Percentiles rank a stretch among this genome's conserved stretches.
Conservation (phyloP, 2,113 vertebrate genomes). For the Xiphophorus couchianus region DNA sequence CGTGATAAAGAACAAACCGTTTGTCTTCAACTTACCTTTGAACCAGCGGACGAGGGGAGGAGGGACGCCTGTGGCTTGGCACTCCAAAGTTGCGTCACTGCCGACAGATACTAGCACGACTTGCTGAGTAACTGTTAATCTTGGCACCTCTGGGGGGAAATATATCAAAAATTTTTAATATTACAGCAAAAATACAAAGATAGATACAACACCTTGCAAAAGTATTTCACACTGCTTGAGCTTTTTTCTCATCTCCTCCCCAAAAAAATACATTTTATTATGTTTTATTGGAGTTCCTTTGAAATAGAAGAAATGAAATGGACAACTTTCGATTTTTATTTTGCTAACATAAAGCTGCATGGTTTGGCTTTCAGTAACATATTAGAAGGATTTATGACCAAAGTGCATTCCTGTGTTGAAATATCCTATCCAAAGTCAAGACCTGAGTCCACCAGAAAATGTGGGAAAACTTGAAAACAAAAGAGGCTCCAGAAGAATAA, state of each 20-base stretch:
- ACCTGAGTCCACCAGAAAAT: too few relatives aligned
- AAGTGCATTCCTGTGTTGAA: too few relatives aligned
- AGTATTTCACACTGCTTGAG: background rate
- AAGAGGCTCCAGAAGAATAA: too few relatives aligned
- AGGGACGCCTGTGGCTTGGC: conserved; percentile 80
- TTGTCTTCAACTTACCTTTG: conserved; percentile 81
- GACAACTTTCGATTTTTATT: too few relatives aligned
- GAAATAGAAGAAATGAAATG: background rate
- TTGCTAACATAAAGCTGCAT: background rate
- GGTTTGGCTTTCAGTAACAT: background rate
- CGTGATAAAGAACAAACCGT: background rate
- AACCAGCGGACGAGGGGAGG: conserved; percentile 86
- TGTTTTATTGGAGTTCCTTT: background rate
- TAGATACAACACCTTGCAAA: background rate
- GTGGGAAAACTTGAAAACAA: too few relatives aligned
- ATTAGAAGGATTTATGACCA: too few relatives aligned
- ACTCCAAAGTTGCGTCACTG: conserved; percentile 84
- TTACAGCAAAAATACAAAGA: background rate
- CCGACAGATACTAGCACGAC: conserved; percentile 78
- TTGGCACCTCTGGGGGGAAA: conserved; percentile 80
- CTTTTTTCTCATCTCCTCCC: too few relatives aligned
- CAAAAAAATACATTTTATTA: too few relatives aligned
- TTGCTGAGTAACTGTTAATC: conserved; percentile 68
- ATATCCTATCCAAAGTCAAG: too few relatives aligned
- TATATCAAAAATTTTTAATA: background rate